Percentiles rank a stretch among this genome's conserved stretches.
phyloP scores from a whole-genome alignment of 2,888 invertebrate species.

The Autographa pulchrina region DNA sequence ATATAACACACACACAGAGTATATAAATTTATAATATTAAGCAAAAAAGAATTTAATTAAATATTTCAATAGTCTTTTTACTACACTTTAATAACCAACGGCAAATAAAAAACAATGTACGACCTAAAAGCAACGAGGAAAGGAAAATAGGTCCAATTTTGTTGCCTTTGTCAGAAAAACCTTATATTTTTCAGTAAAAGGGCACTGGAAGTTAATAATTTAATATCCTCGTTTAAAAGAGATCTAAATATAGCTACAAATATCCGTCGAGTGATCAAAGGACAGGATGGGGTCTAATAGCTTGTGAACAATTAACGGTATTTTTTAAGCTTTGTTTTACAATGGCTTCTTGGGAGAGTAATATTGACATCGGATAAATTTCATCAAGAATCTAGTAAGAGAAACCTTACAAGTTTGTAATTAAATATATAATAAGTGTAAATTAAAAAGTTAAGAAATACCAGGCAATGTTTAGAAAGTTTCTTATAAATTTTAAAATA shows the following conservation, averaged over 20 bases:
- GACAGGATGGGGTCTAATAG: constrained; percentile 21
- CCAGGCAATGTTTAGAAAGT: too few species aligned
- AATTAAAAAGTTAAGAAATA: too few species aligned
- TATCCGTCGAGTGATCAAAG: constrained; percentile 54
- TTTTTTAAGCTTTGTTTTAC: constrained; percentile 41
- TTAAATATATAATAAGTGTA: too few species aligned
- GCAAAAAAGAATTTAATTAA: not conserved
- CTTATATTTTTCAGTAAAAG: constrained; percentile 15
- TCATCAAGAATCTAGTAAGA: not conserved
- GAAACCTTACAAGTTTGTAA: not conserved
- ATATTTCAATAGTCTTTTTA: not conserved
- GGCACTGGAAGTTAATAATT: constrained; percentile 46
- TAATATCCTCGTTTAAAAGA: constrained; percentile 43
- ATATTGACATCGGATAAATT: not conserved
- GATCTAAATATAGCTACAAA: constrained; percentile 46
- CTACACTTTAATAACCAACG: not conserved
- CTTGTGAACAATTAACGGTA: constrained; percentile 46
- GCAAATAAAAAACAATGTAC: not conserved
- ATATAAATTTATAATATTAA: not conserved
- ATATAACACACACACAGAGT: not conserved
- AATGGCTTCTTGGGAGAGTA: not conserved
- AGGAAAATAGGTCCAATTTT: not conserved
- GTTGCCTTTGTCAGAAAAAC: not conserved
- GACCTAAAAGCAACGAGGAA: not conserved
- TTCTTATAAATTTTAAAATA: too few species aligned